These are phyloP conservation scores for Euthynnus affinis DNA, from an alignment of 2,797 vertebrate species.

Conservation along the genomic window DNA sequence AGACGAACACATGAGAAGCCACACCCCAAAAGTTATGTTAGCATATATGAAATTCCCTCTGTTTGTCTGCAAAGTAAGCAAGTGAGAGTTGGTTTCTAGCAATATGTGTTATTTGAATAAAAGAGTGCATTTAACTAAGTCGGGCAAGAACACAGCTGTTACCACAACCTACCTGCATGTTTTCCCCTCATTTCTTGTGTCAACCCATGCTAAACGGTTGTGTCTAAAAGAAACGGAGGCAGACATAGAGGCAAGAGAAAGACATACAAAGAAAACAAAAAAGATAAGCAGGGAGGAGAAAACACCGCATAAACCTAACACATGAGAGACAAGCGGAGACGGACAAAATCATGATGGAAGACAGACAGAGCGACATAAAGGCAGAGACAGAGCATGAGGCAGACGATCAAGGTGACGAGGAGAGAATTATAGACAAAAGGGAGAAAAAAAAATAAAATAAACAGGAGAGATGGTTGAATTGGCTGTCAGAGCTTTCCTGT, in stretches of 20 bases:
- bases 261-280: background rate
- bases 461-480: slow-evolving; percentile 60
- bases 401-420: slow-evolving; percentile 43
- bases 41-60: background rate
- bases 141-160: background rate
- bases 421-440: slow-evolving; percentile 28
- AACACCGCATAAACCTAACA: background rate
- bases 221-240: slow-evolving; percentile 3
- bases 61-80: background rate
- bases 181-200: background rate
- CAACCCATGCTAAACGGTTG: background rate
- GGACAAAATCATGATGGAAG: background rate
- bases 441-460: slow-evolving; percentile 51
- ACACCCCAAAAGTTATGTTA: no score
- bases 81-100: no score
- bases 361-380: background rate
- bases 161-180: background rate
- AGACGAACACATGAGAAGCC: background rate
- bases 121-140: background rate
- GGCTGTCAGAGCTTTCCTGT: slow-evolving; percentile 68
- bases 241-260: background rate
- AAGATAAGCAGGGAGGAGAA: background rate
- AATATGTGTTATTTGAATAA: background rate
- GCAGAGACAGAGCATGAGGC: slow-evolving; percentile 19
- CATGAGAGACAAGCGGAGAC: slow-evolving; percentile 10